Evolutionary conservation across 1,140 invertebrate genomes (phyloP), one percentile per base, ranked within the genome.

Genomic region (Ips nitidus): DNA sequence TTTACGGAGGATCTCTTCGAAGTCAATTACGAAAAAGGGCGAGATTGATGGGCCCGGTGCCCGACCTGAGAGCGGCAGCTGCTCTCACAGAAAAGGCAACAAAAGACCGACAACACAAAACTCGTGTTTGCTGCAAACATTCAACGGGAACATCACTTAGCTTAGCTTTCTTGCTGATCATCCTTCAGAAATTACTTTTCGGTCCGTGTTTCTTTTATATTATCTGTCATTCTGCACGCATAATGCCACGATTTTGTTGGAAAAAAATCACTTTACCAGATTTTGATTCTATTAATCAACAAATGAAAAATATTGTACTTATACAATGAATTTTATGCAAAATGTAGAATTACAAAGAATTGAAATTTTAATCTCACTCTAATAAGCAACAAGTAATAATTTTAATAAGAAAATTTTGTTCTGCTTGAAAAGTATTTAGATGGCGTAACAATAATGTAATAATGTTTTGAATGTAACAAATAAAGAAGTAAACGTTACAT

Each of bases 1-100:
- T 66, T 66, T 65, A 65, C 64, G 64, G 55, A 66, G 37, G 64
- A 45, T 66, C 55, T 66, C 43, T 58, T 40, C 64, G 55, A 45
- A 66, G 64, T 66, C 64, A 66, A 66, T 66, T 66, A 66, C 58
- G 42, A 43, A 61, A 61, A 61, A 41, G n/a, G 38, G 3, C 42
- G 58, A 61, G 58, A 61, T 61, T 61, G 58, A 61, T 61, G 59
- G 41, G 59, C 59, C 59, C 43, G 59, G 59, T 61, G 42, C 42
- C 59, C 59, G 38, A 61, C 59, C 59, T 61, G 59, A 61, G 59
- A 61, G 59, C 59, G 59, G 59, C 59, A 61, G 58, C 59, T 61
- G 59, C 59, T 61, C 59, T 61, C 59, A 61, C 41, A 47, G 41
- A 41, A 41, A n/a, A 40, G 22, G 41, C n/a, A 40, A 61, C 41